Evolutionary conservation across 1,140 invertebrate genomes (phyloP).

Genomic region (Protaetia brevitarsis): DNA sequence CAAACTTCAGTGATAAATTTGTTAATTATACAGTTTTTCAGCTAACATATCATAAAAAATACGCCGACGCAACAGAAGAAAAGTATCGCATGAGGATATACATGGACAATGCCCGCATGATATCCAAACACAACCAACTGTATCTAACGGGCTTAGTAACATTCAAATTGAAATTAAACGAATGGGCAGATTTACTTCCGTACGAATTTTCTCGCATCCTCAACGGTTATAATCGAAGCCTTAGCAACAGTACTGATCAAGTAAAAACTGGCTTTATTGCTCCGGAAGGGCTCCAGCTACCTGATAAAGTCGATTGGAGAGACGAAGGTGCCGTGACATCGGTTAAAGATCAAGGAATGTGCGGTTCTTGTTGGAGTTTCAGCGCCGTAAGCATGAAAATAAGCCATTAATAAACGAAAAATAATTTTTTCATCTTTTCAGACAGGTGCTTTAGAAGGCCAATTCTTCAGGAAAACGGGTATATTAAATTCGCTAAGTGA

Average conservation of each 20-base stretch:
- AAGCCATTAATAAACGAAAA: neutral
- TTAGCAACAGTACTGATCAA: neutral
- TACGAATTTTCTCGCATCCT: constrained; percentile 73
- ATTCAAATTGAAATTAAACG: constrained; percentile 69
- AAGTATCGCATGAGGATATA: no score
- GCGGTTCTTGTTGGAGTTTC: constrained; percentile 58
- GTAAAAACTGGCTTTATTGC: constrained; percentile 33
- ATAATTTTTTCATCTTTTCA: neutral
- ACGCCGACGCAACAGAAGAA: no score
- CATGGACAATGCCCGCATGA: no score
- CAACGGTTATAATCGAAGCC: constrained; percentile 63
- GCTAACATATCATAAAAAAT: no score
- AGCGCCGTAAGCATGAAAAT: constrained; percentile 46
- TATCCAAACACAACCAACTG: constrained; percentile 65
- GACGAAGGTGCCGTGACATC: constrained; percentile 40
- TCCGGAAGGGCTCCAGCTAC: constrained; percentile 39
- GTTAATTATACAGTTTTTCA: no score
- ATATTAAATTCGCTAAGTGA: constrained; percentile 64
- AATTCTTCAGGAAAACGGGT: constrained; percentile 67
- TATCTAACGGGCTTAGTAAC: constrained; percentile 63
- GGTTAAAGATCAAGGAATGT: constrained; percentile 43
- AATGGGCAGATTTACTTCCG: constrained; percentile 76
- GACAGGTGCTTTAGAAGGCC: constrained; percentile 73
- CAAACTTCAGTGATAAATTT: no score
- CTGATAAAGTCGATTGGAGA: constrained; percentile 42